A percentile compares a stretch with the other conserved stretches of the same genome.
These are phyloP conservation scores for Colistium nudipinnis DNA, from an alignment of 2,113 vertebrate species.

Conservation along the genomic window DNA sequence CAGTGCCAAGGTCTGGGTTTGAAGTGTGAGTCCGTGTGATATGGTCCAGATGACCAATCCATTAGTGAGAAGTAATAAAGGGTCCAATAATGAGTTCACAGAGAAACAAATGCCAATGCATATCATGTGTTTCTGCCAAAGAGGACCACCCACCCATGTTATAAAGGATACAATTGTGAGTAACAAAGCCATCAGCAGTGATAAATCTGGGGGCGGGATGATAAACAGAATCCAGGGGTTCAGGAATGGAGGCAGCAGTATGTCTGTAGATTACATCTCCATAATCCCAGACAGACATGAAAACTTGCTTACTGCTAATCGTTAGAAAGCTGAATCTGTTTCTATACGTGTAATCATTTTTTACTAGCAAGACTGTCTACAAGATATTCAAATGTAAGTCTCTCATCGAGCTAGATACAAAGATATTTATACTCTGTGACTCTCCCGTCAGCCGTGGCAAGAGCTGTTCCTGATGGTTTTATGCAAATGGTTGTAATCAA, in stretches of 20 bases:
- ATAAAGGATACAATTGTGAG: background rate
- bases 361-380: background rate
- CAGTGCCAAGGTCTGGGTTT: background rate
- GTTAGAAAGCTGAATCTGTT: background rate
- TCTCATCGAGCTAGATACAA: background rate
- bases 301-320: background rate
- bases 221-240: background rate
- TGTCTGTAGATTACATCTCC: constrained; percentile 7
- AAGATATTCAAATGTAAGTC: background rate
- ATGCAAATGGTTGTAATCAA: background rate
- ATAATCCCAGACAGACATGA: constrained; percentile 1
- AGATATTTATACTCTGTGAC: background rate
- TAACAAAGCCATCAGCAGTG: background rate
- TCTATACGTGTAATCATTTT: too few relatives aligned
- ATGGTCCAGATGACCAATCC: background rate
- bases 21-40: background rate
- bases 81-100: background rate
- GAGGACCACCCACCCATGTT: background rate
- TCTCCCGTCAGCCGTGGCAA: background rate
- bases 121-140: background rate
- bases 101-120: background rate
- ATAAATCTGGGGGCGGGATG: constrained; percentile 1
- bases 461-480: background rate
- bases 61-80: background rate
- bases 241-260: background rate